These are phyloP conservation scores for Macrosteles quadrilineatus DNA, from an alignment of 1,140 invertebrate species.

Conservation along the genomic window DNA sequence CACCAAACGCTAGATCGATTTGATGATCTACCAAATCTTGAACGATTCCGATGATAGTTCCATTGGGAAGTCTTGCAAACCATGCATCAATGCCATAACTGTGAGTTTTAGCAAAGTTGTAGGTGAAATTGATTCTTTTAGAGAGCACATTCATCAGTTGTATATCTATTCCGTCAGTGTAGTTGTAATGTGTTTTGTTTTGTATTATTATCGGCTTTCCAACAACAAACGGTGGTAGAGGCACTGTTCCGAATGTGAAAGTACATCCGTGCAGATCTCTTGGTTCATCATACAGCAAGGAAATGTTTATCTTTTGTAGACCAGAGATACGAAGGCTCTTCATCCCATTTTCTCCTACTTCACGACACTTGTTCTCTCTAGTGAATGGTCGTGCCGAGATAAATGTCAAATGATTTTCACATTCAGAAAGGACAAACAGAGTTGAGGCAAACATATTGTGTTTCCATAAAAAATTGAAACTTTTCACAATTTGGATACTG, in stretches of 20 bases:
- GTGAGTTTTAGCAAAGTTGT: background rate
- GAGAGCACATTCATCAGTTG: background rate
- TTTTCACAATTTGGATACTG: background rate
- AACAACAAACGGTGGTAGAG: background rate
- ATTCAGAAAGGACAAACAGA: background rate
- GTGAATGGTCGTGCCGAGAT: background rate
- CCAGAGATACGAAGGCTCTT: too few species aligned
- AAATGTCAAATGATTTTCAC: background rate
- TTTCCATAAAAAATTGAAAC: background rate
- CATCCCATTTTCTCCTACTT: background rate
- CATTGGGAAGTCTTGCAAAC: background rate
- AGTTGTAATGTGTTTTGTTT: background rate
- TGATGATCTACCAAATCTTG: background rate
- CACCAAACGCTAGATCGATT: conserved; percentile 1
- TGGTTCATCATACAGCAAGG: background rate
- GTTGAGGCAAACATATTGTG: background rate
- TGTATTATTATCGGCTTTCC: background rate
- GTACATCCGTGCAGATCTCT: background rate
- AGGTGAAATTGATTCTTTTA: background rate
- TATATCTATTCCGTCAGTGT: background rate
- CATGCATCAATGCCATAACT: background rate
- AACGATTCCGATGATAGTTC: background rate
- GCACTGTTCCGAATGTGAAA: background rate
- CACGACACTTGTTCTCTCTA: background rate
- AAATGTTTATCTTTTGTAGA: background rate